Conservation (phyloP, 2,113 vertebrate genomes). For the Blennius ocellaris region DNA sequence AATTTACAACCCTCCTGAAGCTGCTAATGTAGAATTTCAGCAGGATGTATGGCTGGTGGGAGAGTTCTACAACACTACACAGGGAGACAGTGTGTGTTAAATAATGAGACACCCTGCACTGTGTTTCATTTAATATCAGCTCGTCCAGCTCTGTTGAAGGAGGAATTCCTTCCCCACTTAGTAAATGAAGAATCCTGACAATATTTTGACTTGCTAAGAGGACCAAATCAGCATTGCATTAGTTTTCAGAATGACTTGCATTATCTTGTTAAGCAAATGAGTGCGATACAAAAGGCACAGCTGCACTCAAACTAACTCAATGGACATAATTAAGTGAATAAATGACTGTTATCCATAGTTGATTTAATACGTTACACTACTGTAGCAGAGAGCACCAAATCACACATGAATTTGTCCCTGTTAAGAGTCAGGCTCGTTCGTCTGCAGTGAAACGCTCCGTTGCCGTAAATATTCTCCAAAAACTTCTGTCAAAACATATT, state of each 20-base stretch:
- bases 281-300: slow-evolving; percentile 46
- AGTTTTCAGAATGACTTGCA: slow-evolving; percentile 39
- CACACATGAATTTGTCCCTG: slow-evolving; percentile 59
- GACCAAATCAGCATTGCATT: slow-evolving; percentile 21
- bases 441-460: slow-evolving; percentile 38
- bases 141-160: slow-evolving; percentile 9
- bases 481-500: slow-evolving; percentile 44
- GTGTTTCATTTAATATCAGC: slow-evolving; percentile 39
- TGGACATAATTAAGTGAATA: slow-evolving; percentile 66
- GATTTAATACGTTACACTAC: slow-evolving; percentile 60
- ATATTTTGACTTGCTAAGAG: slow-evolving; percentile 19
- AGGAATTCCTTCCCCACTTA: slow-evolving; percentile 16
- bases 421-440: slow-evolving; percentile 55
- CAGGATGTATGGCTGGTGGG: slow-evolving; percentile 55
- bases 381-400: slow-evolving; percentile 51
- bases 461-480: slow-evolving; percentile 55
- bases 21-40: slow-evolving; percentile 51
- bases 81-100: slow-evolving; percentile 39
- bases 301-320: slow-evolving; percentile 57
- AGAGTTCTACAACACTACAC: slow-evolving; percentile 31
- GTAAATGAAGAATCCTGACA: slow-evolving; percentile 28
- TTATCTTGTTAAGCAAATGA: slow-evolving; percentile 54
- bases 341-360: slow-evolving; percentile 63
- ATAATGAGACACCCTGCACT: slow-evolving; percentile 41
- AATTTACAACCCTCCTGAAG: slow-evolving; percentile 66